These are phyloP conservation scores for Physeter macrocephalus DNA, from an alignment of 2,113 vertebrate species.

Conservation along the genomic window DNA sequence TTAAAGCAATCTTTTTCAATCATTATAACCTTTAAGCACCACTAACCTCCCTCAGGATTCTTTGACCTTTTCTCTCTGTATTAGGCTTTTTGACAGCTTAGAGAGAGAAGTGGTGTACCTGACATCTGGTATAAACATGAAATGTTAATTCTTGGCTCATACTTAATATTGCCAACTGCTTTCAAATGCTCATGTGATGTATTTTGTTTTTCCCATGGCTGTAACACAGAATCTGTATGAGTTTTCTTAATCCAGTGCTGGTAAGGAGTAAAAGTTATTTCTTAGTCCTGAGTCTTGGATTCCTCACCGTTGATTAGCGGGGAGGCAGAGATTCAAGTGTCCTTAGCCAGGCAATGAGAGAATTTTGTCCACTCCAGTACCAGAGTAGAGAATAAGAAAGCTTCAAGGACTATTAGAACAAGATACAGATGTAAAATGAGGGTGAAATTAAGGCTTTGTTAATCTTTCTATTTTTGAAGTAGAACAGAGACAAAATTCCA, in stretches of 20 bases:
- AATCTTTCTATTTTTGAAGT: background rate
- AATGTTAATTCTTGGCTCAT: slow-evolving; percentile 32
- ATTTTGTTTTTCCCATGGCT: slow-evolving; percentile 59
- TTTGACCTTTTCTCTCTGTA: slow-evolving; percentile 46
- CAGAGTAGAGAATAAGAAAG: background rate
- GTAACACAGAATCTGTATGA: slow-evolving; percentile 11
- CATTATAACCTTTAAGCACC: slow-evolving; percentile 50
- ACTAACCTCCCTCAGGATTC: slow-evolving; percentile 19
- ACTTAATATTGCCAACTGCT: slow-evolving; percentile 54
- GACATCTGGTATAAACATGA: slow-evolving; percentile 50
- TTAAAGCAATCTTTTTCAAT: slow-evolving; percentile 34
- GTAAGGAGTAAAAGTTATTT: background rate
- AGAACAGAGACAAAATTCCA: background rate
- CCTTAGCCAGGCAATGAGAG: background rate
- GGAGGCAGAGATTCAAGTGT: background rate
- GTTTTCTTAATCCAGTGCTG: slow-evolving; percentile 40
- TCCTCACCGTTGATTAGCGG: background rate
- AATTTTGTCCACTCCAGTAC: background rate
- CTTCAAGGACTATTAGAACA: background rate
- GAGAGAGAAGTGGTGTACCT: slow-evolving; percentile 43
- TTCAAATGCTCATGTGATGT: slow-evolving; percentile 50
- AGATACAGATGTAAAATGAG: background rate
- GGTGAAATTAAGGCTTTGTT: background rate
- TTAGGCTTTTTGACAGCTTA: slow-evolving; percentile 53
- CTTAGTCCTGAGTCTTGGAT: background rate